Base-by-base conservation (phyloP, 2,797 vertebrate genomes). In the Neostethus bicornis region DNA sequence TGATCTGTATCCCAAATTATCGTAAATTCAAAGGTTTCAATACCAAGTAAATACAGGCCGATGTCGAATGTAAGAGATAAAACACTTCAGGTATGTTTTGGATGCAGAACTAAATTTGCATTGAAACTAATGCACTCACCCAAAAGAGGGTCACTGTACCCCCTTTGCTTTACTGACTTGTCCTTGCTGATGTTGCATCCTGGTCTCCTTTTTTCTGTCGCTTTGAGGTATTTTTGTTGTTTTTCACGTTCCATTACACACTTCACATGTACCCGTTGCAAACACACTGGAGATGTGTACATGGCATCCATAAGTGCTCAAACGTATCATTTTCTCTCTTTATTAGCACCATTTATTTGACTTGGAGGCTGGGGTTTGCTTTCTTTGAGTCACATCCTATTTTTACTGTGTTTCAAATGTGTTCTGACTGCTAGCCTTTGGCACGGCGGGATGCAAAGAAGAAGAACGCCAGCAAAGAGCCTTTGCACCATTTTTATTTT, bases 341-440 rank as follows among this genome's bases (percentile, higher is more conserved):
- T 57, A 54, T 64, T 64, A 66, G 69, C 66, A 45, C 53, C 61
- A 44, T 75, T 80, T n/a, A n/a, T n/a, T 67, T 67, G 73, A 66
- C 82, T 79, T 49, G 41, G 65, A 76, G 56, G 57, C 41, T 75
- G 50, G 39, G 85, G 75, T 84, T 81, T 75, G 56, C 61, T 84
- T 86, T 79, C 70, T 81, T 83, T 70, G 69, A 69, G 71, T 83
- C 70, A 53, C 77, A 50, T 79, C 83, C 81, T 85, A 80, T 86
- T 89, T 87, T 62, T 52, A 73, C 78, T 73, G 52, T 48, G 60
- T 71, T 74, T 77, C 68, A 74, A 85, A 86, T 77, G 70, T 70
- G 59, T 70, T 71, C 63, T 80, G 77, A 77, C 78, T 75, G 65
- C 4, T 58, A 53, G 76, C 85, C 81, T 53, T 48, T 51, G 52